Base-by-base conservation (phyloP, 2,113 vertebrate genomes). In the Athene cunicularia region DNA sequence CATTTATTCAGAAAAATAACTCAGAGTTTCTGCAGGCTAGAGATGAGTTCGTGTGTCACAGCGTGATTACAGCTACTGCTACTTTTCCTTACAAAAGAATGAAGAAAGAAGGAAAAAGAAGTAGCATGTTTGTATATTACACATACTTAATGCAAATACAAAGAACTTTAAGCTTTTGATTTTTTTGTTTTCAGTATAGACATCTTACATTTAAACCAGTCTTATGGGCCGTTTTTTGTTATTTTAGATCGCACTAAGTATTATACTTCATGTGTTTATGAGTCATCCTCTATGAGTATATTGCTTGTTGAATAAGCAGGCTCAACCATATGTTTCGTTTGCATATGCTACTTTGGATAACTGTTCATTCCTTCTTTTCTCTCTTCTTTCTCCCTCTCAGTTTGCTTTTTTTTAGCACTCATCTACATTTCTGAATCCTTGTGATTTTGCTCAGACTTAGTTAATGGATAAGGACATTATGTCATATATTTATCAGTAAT, bases 251-350 rank as follows among this genome's bases (percentile, higher is more conserved):
- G 32, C 55, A 71, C 55, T 53, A 58, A 93, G 45, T 73, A 47
- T 59, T 87, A 80, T 58, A 71, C 28, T 83, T 92, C 94, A 95
- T 91, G 77, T 93, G 95, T 97, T 90, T 94, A 62, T 97, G 97
- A 97, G 67, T 97, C 96, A 97, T 80, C 63, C 12, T 86, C 55
- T 76, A 27, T 88, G 87, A 92, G 63, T 93, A 80, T 88, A 63
- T 56, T 88, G 64, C 95, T 80, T 72, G 27, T 59, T 41, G 90
- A 95, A 95, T 68, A 98, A 94, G 89, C 33, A 73, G 53, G 37
- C 84, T 96, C 59, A 80, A 76, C 93, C 96, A 94, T 94, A 95
- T 96, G 93, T 87, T 96, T 93, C 70, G 2, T 97, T 97, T 98
- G 88, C 97, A 97, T 97, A 88, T 96, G 86, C 21, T 94, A 64